Conservation (phyloP, 2,113 vertebrate species). For the Corythornis vintsioides region DNA sequence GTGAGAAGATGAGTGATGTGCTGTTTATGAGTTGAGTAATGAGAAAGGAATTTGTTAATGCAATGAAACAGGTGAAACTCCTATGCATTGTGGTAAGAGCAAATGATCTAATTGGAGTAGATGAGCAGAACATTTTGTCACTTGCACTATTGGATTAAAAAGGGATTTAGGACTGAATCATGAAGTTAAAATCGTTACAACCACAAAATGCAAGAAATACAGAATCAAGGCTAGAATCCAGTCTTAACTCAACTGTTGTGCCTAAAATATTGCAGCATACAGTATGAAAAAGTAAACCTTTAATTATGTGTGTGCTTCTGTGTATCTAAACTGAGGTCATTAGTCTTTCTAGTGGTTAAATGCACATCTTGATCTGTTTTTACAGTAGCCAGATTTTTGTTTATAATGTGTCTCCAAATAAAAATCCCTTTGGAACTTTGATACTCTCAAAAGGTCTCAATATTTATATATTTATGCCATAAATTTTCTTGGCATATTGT, state of each 20-base stretch:
- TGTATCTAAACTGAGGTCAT: slow-evolving; percentile 8
- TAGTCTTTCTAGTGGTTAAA: not conserved
- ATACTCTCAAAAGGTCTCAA: slow-evolving; percentile 45
- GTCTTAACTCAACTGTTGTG: slow-evolving; percentile 54
- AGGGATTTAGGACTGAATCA: slow-evolving; percentile 63
- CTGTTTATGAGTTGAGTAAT: slow-evolving; percentile 70
- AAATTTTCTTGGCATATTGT: slow-evolving; percentile 12
- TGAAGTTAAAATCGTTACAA: slow-evolving; percentile 33
- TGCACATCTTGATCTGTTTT: slow-evolving; percentile 6
- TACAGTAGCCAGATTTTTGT: slow-evolving; percentile 37
- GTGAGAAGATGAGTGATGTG: slow-evolving; percentile 73
- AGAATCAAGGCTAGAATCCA: not conserved
- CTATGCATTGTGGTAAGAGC: slow-evolving; percentile 34
- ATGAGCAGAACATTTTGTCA: slow-evolving; percentile 55
- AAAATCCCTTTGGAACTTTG: slow-evolving; percentile 56
- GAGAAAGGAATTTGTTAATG: slow-evolving; percentile 61
- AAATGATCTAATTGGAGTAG: not conserved
- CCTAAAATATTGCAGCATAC: slow-evolving; percentile 55
- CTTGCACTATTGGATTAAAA: slow-evolving; percentile 79
- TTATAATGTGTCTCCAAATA: slow-evolving; percentile 25
- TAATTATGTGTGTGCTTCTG: slow-evolving; percentile 8
- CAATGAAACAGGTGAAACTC: slow-evolving; percentile 54
- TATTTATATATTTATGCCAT: slow-evolving; percentile 63
- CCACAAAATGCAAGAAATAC: not conserved
- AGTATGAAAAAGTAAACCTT: slow-evolving; percentile 33